phyloP scores from a whole-genome alignment of 2,888 invertebrate species.

The Acanthoscelides obtectus region DNA sequence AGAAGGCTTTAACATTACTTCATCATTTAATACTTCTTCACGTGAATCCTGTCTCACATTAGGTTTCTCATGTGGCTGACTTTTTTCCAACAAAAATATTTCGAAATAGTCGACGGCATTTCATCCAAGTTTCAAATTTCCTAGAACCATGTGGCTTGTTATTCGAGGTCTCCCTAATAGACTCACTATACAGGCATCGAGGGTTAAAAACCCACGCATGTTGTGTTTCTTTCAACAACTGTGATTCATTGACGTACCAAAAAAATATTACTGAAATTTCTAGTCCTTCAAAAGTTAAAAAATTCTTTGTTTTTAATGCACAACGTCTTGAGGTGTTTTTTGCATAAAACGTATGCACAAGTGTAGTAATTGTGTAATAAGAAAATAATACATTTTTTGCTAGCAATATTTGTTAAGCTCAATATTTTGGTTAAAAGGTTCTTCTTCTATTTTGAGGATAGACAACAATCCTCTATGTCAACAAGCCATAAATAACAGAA shows the following conservation, averaged over 20 bases:
- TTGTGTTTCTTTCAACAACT: background rate
- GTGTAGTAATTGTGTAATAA: too few relatives aligned
- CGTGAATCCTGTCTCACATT: background rate
- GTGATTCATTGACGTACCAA: background rate
- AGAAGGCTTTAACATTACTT: too few relatives aligned
- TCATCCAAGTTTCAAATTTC: conserved; percentile 29
- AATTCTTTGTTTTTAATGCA: too few relatives aligned
- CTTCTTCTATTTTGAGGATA: too few relatives aligned
- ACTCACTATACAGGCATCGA: conserved; percentile 1
- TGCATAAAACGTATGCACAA: too few relatives aligned
- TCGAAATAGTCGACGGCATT: background rate
- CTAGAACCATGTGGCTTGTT: conserved; percentile 24
- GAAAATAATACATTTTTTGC: too few relatives aligned
- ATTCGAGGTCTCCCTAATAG: conserved; percentile 17
- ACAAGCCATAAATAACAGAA: too few relatives aligned
- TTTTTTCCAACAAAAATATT: background rate
- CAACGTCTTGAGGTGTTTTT: too few relatives aligned
- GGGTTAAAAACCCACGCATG: background rate
- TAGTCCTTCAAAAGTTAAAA: too few relatives aligned
- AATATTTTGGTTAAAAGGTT: too few relatives aligned
- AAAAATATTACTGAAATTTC: background rate
- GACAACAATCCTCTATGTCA: too few relatives aligned
- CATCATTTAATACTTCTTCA: background rate
- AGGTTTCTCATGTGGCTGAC: background rate
- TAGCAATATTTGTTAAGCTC: too few relatives aligned